Evolutionary conservation across 2,888 invertebrate genomes (phyloP).

Genomic region (Eilema depressum): DNA sequence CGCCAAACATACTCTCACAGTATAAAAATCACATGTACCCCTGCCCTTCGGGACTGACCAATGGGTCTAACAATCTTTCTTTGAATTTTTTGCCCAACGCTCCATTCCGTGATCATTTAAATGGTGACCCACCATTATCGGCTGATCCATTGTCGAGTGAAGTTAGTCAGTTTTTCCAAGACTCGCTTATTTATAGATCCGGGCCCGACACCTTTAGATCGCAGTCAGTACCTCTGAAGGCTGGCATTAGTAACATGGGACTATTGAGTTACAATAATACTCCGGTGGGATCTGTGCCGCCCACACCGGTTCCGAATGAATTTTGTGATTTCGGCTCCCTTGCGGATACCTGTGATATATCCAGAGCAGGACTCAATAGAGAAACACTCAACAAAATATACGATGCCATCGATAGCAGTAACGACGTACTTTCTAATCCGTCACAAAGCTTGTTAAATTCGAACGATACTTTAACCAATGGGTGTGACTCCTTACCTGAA

Average conservation of each 20-base stretch:
- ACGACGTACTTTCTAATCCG: slow-evolving; percentile 75
- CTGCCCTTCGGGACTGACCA: slow-evolving; percentile 70
- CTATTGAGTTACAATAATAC: slow-evolving; percentile 82
- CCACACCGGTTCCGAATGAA: slow-evolving; percentile 90
- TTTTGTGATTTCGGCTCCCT: slow-evolving; percentile 90
- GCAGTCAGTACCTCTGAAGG: slow-evolving; percentile 92
- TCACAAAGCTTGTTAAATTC: slow-evolving; percentile 69
- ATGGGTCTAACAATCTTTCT: slow-evolving; percentile 79
- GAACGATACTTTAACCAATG: slow-evolving; percentile 71
- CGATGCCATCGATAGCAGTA: slow-evolving; percentile 87
- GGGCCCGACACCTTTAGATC: slow-evolving; percentile 87
- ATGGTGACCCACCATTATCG: slow-evolving; percentile 79
- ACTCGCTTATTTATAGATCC: slow-evolving; percentile 76
- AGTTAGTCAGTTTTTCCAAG: slow-evolving; percentile 88
- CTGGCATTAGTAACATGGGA: slow-evolving; percentile 80
- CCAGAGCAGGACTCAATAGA: slow-evolving; percentile 83
- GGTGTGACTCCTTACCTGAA: slow-evolving; percentile 75
- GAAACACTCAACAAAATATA: slow-evolving; percentile 90
- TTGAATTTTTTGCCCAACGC: slow-evolving; percentile 78
- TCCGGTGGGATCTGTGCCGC: slow-evolving; percentile 89
- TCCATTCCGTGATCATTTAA: slow-evolving; percentile 79
- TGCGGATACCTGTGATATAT: slow-evolving; percentile 86
- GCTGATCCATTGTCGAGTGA: slow-evolving; percentile 86
- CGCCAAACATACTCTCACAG: slow-evolving; percentile 86
- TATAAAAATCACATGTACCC: slow-evolving; percentile 84